Conservation (phyloP, 2,888 invertebrate genomes). For the Notodromas monacha region DNA sequence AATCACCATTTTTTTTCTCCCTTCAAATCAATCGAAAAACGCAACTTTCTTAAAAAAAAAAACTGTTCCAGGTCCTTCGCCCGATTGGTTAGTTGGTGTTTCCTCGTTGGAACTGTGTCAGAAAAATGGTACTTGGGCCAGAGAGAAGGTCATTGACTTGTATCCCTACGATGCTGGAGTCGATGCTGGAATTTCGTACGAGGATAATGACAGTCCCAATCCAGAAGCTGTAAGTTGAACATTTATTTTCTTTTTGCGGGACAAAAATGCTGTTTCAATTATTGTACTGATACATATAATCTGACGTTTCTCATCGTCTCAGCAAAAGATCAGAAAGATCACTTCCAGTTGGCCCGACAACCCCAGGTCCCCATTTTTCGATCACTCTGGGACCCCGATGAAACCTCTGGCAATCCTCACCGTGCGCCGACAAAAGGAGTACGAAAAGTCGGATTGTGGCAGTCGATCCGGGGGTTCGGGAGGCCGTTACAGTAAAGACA, state of each 20-base stretch:
- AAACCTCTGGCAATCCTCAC: slow-evolving; percentile 56
- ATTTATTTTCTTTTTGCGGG: too few species aligned
- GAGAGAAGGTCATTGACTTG: slow-evolving; percentile 41
- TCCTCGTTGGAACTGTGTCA: slow-evolving; percentile 64
- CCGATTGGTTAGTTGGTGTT: slow-evolving; percentile 89
- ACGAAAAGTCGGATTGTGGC: slow-evolving; percentile 32
- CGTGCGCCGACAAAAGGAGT: slow-evolving; percentile 40
- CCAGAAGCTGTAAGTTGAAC: too few species aligned
- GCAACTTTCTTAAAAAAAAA: too few species aligned
- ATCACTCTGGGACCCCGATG: slow-evolving; percentile 35
- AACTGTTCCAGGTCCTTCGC: slow-evolving; percentile 44
- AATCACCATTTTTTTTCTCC: too few species aligned
- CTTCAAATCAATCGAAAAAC: too few species aligned
- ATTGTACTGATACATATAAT: too few species aligned
- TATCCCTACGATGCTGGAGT: slow-evolving; percentile 90
- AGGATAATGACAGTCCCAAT: too few species aligned
- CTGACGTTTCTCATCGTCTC: too few species aligned
- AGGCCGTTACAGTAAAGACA: too few species aligned
- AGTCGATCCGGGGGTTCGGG: too few species aligned
- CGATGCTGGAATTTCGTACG: slow-evolving; percentile 61
- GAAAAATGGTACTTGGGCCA: slow-evolving; percentile 63
- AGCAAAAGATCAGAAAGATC: slow-evolving; percentile 49
- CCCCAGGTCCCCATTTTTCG: slow-evolving; percentile 65
- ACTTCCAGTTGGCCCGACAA: slow-evolving; percentile 55
- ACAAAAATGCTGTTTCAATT: too few species aligned